These are phyloP conservation scores for Gymnorhina tibicen DNA, from an alignment of 2,113 vertebrate genomes.

Conservation along the genomic window DNA sequence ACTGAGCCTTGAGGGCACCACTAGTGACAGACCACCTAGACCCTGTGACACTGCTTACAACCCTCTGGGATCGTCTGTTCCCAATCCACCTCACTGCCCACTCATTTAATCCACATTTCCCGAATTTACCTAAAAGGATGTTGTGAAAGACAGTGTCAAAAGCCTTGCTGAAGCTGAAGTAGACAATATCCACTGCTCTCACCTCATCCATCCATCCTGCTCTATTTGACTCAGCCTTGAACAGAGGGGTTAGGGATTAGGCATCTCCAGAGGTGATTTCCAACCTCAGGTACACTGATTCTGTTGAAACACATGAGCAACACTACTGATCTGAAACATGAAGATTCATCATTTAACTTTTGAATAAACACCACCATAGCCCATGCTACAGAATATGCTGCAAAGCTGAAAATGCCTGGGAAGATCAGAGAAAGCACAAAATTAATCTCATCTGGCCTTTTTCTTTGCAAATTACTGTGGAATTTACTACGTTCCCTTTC, in stretches of 20 bases:
- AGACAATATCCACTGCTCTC: neutral
- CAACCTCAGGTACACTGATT: neutral
- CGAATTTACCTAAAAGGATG: neutral
- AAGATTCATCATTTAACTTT: neutral
- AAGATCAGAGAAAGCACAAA: neutral
- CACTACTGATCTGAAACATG: neutral
- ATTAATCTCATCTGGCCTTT: neutral
- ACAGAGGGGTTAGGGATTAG: neutral
- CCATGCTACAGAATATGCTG: neutral
- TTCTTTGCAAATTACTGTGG: neutral
- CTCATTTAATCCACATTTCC: neutral
- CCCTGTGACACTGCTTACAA: neutral
- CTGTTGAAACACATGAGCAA: neutral
- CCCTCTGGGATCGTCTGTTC: fast-evolving
- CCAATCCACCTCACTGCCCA: neutral
- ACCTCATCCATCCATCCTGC: neutral
- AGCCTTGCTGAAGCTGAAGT: neutral
- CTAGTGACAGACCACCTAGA: neutral
- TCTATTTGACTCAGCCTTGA: neutral
- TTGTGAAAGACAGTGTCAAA: neutral
- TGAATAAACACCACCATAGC: neutral
- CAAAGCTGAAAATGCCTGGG: neutral
- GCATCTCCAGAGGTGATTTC: neutral
- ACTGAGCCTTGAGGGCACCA: neutral
- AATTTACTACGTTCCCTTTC: neutral